These are phyloP conservation scores for Artibeus jamaicensis DNA, from an alignment of 2,797 vertebrate species.

Conservation along the genomic window DNA sequence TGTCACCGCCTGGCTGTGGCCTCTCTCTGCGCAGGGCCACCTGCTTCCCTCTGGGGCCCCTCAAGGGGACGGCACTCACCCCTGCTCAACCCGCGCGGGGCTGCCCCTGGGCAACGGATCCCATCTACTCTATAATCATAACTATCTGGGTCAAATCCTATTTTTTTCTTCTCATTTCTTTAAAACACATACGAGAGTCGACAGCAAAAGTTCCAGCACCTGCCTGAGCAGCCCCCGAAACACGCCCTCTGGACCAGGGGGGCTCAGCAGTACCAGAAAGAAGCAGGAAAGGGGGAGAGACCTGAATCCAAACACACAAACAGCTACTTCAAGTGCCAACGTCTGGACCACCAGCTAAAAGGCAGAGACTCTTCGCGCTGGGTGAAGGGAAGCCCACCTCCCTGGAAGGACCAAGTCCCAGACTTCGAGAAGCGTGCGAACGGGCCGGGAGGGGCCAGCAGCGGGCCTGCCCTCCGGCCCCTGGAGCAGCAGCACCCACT, in stretches of 20 bases:
- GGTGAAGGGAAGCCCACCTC: rapidly evolving
- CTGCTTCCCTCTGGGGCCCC: not conserved
- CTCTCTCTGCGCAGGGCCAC: not conserved
- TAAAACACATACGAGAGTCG: too few species aligned
- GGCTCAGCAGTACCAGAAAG: not conserved
- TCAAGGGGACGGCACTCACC: not conserved
- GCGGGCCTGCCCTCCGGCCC: rapidly evolving
- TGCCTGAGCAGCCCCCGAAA: not conserved
- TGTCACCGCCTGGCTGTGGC: too few species aligned
- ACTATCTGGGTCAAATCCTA: not conserved
- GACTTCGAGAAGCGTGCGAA: not conserved
- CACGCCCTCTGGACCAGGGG: too few species aligned
- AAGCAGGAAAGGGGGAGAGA: not conserved
- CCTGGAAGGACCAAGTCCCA: rapidly evolving
- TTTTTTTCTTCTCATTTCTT: not conserved
- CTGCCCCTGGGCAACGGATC: too few species aligned
- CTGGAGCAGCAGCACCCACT: too few species aligned
- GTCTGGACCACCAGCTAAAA: not conserved
- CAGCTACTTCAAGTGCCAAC: not conserved
- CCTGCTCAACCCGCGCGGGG: too few species aligned
- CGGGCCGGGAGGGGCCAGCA: not conserved
- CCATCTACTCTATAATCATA: not conserved
- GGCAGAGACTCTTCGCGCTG: not conserved
- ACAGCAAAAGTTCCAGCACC: not conserved
- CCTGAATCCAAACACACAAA: not conserved